Base-by-base conservation (phyloP, 2,113 vertebrate species). In the Dicaeum eximium region DNA sequence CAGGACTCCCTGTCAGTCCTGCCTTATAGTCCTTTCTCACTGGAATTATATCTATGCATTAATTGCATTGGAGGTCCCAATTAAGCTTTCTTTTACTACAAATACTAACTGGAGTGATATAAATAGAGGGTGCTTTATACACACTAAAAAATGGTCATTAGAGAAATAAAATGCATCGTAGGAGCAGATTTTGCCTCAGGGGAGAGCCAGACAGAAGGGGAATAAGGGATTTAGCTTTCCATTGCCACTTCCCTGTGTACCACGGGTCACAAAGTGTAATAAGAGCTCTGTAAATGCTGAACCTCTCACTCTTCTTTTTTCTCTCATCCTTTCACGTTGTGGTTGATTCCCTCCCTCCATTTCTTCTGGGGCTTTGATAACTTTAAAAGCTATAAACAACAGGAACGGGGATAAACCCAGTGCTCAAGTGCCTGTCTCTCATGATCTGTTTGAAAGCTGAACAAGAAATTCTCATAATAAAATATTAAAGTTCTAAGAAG, bases 21-120 rank as follows among this genome's bases (percentile, higher is more conserved):
- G 73, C 9, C 11, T 91, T 91, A 44, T 33, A 92, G 65, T 48
- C 48, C 58, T 83, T 90, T 92, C 74, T 95, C 81, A 40, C 82
- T 95, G 91, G 77, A 95, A 88, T 94, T 80, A 47, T 88, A 83
- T 92, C 71, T 96, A 83, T 83, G 81, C 93, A 94, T 96, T 88
- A 96, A 94, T 95, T 96, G 75, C 71, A 73, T 53, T 83, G 47
- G 79, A 90, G 30, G 74, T 70, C 79, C 87, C 75, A 95, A 95
- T 96, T 94, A 97, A 70, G 93, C 74, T 92, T 90, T 91, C 64
- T 93, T 90, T 80, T 90, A 86, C 56, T 47, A 65, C 87, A 90
- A 88, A 90, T 88, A 90, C 92, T 88, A 40, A 80, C 74, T 37
- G 61, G 60, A 86, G n/a, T 86, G 69, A 42, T 96, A 78, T 80